Base-by-base conservation (phyloP, 2,797 vertebrate species). In the Artibeus jamaicensis region DNA sequence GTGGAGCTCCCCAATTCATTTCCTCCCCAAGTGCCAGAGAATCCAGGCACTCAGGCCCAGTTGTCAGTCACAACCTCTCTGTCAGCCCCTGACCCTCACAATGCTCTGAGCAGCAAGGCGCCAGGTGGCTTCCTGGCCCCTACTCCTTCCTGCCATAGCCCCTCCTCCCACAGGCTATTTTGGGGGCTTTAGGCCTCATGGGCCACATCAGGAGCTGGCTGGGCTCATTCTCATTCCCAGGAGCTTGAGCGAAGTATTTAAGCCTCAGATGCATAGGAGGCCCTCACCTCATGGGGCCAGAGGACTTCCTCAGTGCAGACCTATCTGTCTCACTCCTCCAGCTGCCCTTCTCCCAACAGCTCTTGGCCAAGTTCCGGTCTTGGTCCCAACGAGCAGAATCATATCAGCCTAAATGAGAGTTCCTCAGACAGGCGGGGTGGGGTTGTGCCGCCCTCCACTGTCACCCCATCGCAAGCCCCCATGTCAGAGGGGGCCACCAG, bases 101-200 rank as follows among this genome's bases (percentile, higher is more conserved):
- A 59, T 85, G 73, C 65, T 79, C 57, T 81, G 26, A 57, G 91
- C 93, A 34, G 29, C 73, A 92, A 87, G 77, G 37, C 73, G 88
- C 37, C 62, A 55, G 46, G n/a, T 3, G 18, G 77, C n/a, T 89
- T 95, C 74, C 76, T 7, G 57, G 50, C 9, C 55, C 39, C 65
- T 50, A 9, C 22, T 83, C 86, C 83, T 96, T 83, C 74, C 78
- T 96, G 70, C 10, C 29, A 16, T 16, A 55, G 5, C 44, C 85
- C 71, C 74, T 83, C 78, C 88, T 93, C 85, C 77, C 46, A 96
- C 19, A 83, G 74, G 92, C 92, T 97, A 95, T 95, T 95, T 84
- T 89, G 92, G 74, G 65, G 88, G 44, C 71, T 86, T 74, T 57
- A 65, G 76, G 91, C 91, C 95, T 96, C 88, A 2, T 62, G 95